Evolutionary conservation across 2,888 invertebrate species (phyloP), one percentile per base, ranked within the genome.

Genomic region (Megalurothrips usitatus): DNA sequence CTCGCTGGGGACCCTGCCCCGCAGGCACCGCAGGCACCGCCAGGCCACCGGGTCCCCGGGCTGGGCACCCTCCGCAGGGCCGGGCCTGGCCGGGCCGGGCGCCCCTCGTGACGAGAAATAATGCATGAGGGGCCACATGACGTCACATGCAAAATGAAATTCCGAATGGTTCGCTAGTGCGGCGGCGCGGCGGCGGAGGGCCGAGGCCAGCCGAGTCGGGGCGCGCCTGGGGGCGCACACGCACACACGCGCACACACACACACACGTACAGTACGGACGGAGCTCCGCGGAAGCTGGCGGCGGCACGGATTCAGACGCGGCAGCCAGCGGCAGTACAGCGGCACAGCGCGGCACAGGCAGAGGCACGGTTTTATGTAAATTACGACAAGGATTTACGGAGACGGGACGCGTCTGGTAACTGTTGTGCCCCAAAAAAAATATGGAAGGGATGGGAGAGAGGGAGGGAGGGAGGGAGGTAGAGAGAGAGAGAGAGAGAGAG

Each of bases 111-210:
- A 26, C 11, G 68, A 26, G 23, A 75, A 75, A 75, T 75, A 75
- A 75, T 75, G 23, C 68, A 75, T 75, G 68, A 75, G 68, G 68
- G 68, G n/a, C 68, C 68, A 26, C 68, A 75, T 43, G 34, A 43
- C 68, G 68, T 75, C 68, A 75, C 68, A 75, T 75, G 68, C 68
- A 75, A 75, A 75, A 75, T 75, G 68, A 26, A 75, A 75, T 75
- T 26, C 68, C 68, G 68, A 26, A 75, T 75, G 68, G 68, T 75
- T 75, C 23, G 23, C 23, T 75, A 75, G 68, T 26, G 68, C 68
- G 68, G 68, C 23, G n/a, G 63, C n/a, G 23, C 68, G 68, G 68
- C 23, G 68, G 68, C 23, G 11, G 52, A 11, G 58, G 10, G 52
- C 14, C 52, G 52, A 4, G 58, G 58, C 58, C 19, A n/a, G 58